Evolutionary conservation across 2,888 invertebrate genomes (phyloP).

Genomic region (Bedellia somnulentella): DNA sequence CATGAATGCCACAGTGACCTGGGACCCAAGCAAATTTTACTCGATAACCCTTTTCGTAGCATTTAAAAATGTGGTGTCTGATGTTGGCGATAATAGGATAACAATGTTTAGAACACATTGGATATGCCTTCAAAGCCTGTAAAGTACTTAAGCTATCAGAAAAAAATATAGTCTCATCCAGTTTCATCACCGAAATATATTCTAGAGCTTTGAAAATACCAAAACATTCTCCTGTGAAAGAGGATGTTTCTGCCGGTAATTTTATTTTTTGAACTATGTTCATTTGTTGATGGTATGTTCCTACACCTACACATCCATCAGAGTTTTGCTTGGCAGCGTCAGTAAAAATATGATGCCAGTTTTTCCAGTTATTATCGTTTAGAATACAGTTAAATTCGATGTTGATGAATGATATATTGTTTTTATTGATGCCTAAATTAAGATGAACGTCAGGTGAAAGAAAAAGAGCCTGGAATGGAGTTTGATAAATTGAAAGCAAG

Average conservation of each 20-base stretch:
- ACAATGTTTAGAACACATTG: background rate
- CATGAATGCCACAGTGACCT: conserved; percentile 2
- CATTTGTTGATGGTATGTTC: background rate
- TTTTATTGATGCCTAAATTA: background rate
- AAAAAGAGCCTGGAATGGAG: background rate
- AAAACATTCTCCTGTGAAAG: conserved; percentile 1
- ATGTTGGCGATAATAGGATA: background rate
- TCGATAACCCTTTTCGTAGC: background rate
- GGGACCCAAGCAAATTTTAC: conserved; percentile 3
- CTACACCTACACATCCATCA: background rate
- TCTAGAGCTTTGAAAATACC: background rate
- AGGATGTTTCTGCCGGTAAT: background rate
- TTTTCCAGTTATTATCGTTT: background rate
- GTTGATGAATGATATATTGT: background rate
- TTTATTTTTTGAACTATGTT: background rate
- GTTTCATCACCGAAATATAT: background rate
- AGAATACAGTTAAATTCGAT: background rate
- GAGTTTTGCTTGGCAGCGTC: background rate
- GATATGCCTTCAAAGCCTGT: background rate
- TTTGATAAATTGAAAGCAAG: background rate
- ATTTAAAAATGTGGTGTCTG: background rate
- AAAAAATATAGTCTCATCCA: conserved; percentile 1
- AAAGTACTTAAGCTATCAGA: conserved; percentile 1
- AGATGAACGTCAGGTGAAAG: background rate
- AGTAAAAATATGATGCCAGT: background rate